Evolutionary conservation across 2,113 vertebrate genomes (phyloP), one percentile per base, ranked within the genome.

Genomic region (Riparia riparia): DNA sequence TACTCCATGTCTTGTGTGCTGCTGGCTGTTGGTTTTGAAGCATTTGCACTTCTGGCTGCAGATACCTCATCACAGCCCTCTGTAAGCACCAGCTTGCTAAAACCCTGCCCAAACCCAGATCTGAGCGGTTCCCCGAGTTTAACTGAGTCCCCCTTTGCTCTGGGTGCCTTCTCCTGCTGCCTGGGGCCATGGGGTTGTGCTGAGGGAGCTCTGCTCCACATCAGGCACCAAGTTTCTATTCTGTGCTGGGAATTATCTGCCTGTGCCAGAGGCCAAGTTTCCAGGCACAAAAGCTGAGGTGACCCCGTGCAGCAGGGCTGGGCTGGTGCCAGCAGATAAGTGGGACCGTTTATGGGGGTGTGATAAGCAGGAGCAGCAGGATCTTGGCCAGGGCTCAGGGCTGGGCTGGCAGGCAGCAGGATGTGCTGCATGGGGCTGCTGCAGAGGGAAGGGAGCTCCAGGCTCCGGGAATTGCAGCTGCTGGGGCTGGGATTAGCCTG

Each of bases 291-390:
- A 45, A 39, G 79, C 91, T 39, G 1, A 90, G 95, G 84, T 95
- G 93, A 77, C 79, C 92, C 85, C 25, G 2, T 5, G 53, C 73
- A 70, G 88, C 26, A 3, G 6, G 1, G 85, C 74, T 66, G 88
- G 57, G 42, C 78, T 25, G 83, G 14, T 64, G 89, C 96, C 95
- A 86, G 91, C 69, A 53, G 95, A 95, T 95, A 89, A 82, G 14
- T 6, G 85, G 76, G 64, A 10, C 37, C 1, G 2, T 90, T 68
- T 0, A 24, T 85, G 88, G 86, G 79, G 9, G 39, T 4, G 71
- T 10, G 93, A 94, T 78, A 44, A 90, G 68, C 82, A 83, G 82
- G 64, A 78, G 92, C 87, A 32, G 66, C 22, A 22, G 95, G 84
- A 49, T 4, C 85, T 7, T 77, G 94, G 96, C 10, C 37, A 1